These are phyloP conservation scores for Atta texana DNA, from an alignment of 1,140 invertebrate species.

Conservation along the genomic window DNA sequence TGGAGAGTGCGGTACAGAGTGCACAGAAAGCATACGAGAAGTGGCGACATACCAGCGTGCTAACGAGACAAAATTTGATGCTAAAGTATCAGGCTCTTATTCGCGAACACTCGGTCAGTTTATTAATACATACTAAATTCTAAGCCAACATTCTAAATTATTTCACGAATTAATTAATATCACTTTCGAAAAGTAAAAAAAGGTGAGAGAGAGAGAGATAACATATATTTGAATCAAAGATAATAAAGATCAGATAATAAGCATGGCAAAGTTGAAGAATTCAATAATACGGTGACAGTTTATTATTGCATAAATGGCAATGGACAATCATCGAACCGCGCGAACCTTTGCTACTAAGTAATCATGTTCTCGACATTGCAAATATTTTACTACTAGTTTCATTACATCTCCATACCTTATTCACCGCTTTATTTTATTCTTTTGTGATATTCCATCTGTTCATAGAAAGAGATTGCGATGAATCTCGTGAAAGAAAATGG, in stretches of 20 bases:
- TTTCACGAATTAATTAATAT: conserved; percentile 4
- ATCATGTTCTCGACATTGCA: neutral
- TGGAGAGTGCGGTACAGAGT: conserved; percentile 95
- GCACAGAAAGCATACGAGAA: conserved; percentile 93
- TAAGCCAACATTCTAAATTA: neutral
- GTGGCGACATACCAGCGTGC: conserved; percentile 97
- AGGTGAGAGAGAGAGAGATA: neutral
- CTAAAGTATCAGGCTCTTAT: conserved; percentile 95
- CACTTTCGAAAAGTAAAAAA: neutral
- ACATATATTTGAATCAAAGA: neutral
- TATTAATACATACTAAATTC: conserved; percentile 8
- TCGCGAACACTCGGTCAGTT: conserved; percentile 90
- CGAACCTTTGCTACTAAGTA: neutral
- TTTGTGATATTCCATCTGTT: conserved; percentile 1
- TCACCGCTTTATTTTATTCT: neutral
- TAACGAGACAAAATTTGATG: conserved; percentile 98
- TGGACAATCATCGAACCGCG: too few species aligned
- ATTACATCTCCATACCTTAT: neutral
- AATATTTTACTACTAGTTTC: neutral
- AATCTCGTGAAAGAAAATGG: conserved; percentile 99
- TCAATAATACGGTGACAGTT: neutral
- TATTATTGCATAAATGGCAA: neutral
- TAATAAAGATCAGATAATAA: neutral
- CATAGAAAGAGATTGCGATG: conserved; percentile 93
- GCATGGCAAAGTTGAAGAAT: neutral